Evolutionary conservation across 53 echinoderm and acorn worm genomes (phyloP), one percentile per base, ranked within the genome.

Genomic region (Holothuria leucospilota): DNA sequence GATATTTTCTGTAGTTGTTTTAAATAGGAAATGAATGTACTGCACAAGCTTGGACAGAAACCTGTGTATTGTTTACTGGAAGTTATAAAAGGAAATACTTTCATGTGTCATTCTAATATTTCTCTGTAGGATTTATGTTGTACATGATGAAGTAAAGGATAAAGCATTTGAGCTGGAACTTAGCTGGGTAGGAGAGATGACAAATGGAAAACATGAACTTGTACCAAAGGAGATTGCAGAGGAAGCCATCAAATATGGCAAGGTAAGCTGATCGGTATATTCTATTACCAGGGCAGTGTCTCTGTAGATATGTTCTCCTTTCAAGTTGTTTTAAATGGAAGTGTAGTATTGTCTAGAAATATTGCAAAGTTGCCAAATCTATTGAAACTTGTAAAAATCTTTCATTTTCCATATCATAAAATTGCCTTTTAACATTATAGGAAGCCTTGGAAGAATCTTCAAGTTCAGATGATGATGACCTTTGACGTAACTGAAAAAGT

Each of bases 101-200:
- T 16, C 0, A 18, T 56, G 18, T 16, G 18, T 56, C 18, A 56
- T 56, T 56, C 3, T 2, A 15, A 16, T 18, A 56, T 63, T 83
- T 69, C 42, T 85, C 9, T 64, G 25, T 66, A 96, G 98, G 63
- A 92, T 97, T 51, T 91, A 97, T 83, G 86, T 95, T 41, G 98
- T 97, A 28, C 98, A 97, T 84, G 98, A 97, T 61, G 98, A 97
- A 86, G 92, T 97, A 34, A 97, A 97, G 71, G 98, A 97, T 86
- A 97, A 97, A 77, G 93, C 89, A 26, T 97, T 97, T 93, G 95
- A 95, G 86, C 71, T 97, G 66, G 95, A 95, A 84, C 91, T 97
- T 29, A 97, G 98, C 82, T 95, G 98, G 98, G 96, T 95, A 13
- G 96, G 95, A 18, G 93, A 93, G 82, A 85, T 91, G 51, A 94